A percentile compares a stretch with the other conserved stretches of the same genome.
Conservation (phyloP, 1,140 invertebrate genomes). For the Dinoponera quadriceps region DNA sequence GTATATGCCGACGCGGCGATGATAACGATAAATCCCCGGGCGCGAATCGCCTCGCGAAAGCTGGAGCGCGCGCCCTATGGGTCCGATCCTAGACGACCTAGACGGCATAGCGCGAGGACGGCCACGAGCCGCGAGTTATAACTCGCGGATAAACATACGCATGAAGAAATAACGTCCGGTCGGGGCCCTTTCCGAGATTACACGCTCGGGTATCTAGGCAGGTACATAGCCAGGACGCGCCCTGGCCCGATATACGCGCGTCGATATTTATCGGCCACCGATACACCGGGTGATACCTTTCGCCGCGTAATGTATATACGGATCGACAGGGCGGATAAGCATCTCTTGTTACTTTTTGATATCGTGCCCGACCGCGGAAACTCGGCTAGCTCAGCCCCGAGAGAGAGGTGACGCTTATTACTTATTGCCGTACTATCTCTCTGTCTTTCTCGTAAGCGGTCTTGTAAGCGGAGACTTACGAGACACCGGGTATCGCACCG, state of each 20-base stretch:
- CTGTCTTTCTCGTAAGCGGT: background rate
- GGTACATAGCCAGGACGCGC: conserved; percentile 36
- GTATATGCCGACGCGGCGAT: background rate
- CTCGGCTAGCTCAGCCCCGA: conserved; percentile 49
- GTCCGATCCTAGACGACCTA: too few relatives aligned
- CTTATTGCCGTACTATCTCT: conserved; percentile 48
- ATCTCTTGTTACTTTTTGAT: conserved; percentile 62
- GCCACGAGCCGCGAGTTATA: conserved; percentile 57
- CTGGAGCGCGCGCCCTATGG: too few relatives aligned
- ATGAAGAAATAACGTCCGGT: conserved; percentile 60
- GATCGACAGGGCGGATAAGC: conserved; percentile 67
- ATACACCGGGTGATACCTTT: conserved; percentile 60
- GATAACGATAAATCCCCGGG: conserved; percentile 31
- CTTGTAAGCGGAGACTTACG: conserved; percentile 69
- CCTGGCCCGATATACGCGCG: background rate
- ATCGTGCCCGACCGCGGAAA: conserved; percentile 50
- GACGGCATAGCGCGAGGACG: background rate
- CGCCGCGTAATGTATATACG: conserved; percentile 49
- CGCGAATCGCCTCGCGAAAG: conserved; percentile 14
- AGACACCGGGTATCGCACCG: conserved; percentile 55
- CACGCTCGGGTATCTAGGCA: conserved; percentile 51
- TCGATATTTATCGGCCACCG: conserved; percentile 74
- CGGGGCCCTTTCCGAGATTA: conserved; percentile 49
- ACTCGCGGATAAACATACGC: conserved; percentile 66
- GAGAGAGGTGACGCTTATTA: conserved; percentile 65